Base-by-base conservation (phyloP, 2,113 vertebrate genomes). In the Sylvietta virens region DNA sequence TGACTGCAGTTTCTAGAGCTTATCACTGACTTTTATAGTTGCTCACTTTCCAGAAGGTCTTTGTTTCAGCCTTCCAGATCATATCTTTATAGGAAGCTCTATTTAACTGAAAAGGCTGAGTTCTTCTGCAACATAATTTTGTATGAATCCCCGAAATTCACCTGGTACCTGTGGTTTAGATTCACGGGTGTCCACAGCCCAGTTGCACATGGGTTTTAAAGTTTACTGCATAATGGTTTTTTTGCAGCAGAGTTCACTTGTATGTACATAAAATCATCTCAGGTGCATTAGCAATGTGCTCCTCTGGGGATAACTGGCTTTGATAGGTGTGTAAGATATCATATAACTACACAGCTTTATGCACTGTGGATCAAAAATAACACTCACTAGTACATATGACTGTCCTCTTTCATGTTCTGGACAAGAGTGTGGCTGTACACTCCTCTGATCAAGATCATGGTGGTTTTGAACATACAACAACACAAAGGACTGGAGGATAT, bases 1-100 rank as follows among this genome's bases (percentile, higher is more conserved):
- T 58, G 23, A 31, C n/a, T 54, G 44, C n/a, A 69, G 3, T 67
- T 91, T 70, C 30, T 70, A 0, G 0, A 60, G 6, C 5, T 67
- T 65, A 11, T 73, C 7, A 24, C 10, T 83, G 12, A 16, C 18
- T 51, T 54, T 31, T 22, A 31, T 12, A 37, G 9, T 13, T 42
- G 2, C 8, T 62, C 13, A 64, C 19, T 69, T 82, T 82, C 35
- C n/a, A 80, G 26, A 42, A 87, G 16, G 26, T 35, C 27, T 50
- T 78, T 7, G 31, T 81, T 90, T 76, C 33, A 62, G 11, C 27
- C 42, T 48, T n/a, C 20, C 24, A 69, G 20, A 69, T 42, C 16
- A 8, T 23, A 12, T 39, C 19, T 89, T 67, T 40, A 51, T 10
- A 15, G 53, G 28, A 65, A 78, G 3, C 17, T 74, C 17, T 72